Evolutionary conservation across 2,797 vertebrate species (phyloP).

Genomic region (Adrianichthys oophorus): DNA sequence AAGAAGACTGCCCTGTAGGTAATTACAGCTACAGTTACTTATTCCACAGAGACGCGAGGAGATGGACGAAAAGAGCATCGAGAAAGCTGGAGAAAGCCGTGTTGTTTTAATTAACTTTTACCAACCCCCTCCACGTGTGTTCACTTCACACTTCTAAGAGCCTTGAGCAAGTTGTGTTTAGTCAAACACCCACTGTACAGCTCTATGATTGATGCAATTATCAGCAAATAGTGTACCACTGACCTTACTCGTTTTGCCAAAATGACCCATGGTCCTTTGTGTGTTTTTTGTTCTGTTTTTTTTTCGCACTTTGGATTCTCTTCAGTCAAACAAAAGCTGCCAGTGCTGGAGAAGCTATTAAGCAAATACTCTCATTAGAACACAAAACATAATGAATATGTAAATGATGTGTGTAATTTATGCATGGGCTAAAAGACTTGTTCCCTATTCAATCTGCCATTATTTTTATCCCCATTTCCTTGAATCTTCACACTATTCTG

Average conservation of each 20-base stretch:
- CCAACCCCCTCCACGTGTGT: conserved; percentile 56
- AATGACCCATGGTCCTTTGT: conserved; percentile 47
- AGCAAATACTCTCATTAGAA: conserved; percentile 82
- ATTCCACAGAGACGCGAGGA: conserved; percentile 69
- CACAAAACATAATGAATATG: conserved; percentile 83
- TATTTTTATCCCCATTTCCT: conserved; percentile 56
- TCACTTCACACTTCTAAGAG: conserved; percentile 44
- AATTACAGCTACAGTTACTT: conserved; percentile 70
- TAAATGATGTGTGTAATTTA: conserved; percentile 80
- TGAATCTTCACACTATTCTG: conserved; percentile 45
- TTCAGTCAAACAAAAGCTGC: conserved; percentile 74
- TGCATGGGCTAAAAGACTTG: conserved; percentile 65
- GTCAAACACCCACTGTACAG: conserved; percentile 31
- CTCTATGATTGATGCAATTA: conserved; percentile 51
- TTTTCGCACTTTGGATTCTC: conserved; percentile 55
- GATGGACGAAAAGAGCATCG: conserved; percentile 52
- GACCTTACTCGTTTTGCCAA: conserved; percentile 52
- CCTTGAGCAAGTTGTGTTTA: conserved; percentile 29
- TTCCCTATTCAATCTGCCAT: conserved; percentile 61
- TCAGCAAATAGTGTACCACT: conserved; percentile 48
- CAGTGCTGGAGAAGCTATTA: conserved; percentile 70
- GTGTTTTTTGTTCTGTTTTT: conserved; percentile 29
- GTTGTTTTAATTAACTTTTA: conserved; percentile 76
- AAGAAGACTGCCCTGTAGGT: conserved; percentile 59
- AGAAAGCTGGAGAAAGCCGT: conserved; percentile 65